Conservation (phyloP, 2,888 invertebrate genomes). For the Terebella lapidaria region DNA sequence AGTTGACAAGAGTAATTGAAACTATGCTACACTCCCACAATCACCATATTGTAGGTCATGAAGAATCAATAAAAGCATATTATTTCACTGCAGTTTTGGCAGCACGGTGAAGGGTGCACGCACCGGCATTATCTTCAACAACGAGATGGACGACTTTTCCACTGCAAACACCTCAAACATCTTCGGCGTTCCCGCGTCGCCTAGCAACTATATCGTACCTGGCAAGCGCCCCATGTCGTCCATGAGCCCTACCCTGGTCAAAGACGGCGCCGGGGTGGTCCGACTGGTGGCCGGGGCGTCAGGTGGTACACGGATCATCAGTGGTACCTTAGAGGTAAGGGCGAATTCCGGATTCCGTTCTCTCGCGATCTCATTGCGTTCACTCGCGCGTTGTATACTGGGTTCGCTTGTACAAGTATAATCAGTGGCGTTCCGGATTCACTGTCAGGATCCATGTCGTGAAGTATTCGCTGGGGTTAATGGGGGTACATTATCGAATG, state of each 20-base stretch:
- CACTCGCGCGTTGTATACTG: too few species aligned
- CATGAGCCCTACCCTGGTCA: slow-evolving; percentile 80
- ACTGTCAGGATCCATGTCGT: too few species aligned
- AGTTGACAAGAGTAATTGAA: too few species aligned
- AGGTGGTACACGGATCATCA: slow-evolving; percentile 86
- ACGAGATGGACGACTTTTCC: slow-evolving; percentile 21
- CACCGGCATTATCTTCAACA: slow-evolving; percentile 62
- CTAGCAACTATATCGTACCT: slow-evolving; percentile 76
- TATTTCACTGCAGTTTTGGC: slow-evolving; percentile 80
- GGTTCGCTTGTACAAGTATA: too few species aligned
- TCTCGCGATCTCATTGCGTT: too few species aligned
- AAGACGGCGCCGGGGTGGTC: slow-evolving; percentile 63
- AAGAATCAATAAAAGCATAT: too few species aligned
- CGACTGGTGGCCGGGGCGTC: slow-evolving; percentile 75
- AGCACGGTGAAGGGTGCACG: slow-evolving; percentile 57
- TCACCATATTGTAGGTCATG: too few species aligned
- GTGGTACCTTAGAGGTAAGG: slow-evolving; percentile 61
- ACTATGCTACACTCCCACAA: too few species aligned
- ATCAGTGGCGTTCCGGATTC: too few species aligned
- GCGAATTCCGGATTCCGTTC: too few species aligned
- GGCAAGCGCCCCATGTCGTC: slow-evolving; percentile 83
- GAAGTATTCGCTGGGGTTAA: too few species aligned
- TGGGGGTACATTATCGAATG: too few species aligned
- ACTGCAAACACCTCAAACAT: slow-evolving; percentile 34
- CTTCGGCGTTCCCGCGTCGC: slow-evolving; percentile 62